These are phyloP conservation scores for Antitype chi DNA, from an alignment of 2,888 invertebrate genomes.

Conservation along the genomic window DNA sequence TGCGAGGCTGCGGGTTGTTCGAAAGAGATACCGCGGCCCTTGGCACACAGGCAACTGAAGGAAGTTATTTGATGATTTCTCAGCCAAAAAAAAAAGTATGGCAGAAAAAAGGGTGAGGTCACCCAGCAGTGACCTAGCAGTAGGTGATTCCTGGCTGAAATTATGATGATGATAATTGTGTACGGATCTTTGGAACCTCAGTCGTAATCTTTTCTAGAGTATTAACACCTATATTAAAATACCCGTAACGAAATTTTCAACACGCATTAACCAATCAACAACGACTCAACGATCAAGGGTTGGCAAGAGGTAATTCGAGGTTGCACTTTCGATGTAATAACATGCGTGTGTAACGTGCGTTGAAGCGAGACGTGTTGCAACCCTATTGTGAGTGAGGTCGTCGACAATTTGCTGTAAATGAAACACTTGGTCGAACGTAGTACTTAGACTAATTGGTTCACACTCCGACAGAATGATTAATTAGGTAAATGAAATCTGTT, in stretches of 20 bases:
- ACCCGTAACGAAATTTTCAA: constrained; percentile 29
- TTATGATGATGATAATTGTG: no score
- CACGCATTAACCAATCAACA: constrained; percentile 52
- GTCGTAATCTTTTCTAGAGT: not conserved
- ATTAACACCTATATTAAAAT: constrained; percentile 30
- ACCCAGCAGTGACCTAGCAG: no score
- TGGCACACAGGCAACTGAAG: no score
- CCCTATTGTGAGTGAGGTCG: constrained; percentile 72
- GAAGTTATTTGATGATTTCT: no score
- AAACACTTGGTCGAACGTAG: constrained; percentile 27
- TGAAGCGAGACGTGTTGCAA: constrained; percentile 80
- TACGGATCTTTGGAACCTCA: not conserved
- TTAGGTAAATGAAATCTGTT: constrained; percentile 48
- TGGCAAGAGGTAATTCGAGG: constrained; percentile 73
- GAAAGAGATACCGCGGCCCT: no score
- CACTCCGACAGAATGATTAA: constrained; percentile 43
- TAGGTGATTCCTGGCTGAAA: no score
- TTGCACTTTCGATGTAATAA: constrained; percentile 81
- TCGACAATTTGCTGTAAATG: constrained; percentile 59
- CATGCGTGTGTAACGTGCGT: constrained; percentile 68
- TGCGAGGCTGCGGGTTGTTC: no score
- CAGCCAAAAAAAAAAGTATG: no score
- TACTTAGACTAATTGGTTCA: constrained; percentile 53
- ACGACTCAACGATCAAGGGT: constrained; percentile 68
- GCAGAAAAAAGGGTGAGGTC: no score